These are phyloP conservation scores for Ia io DNA, from an alignment of 2,113 vertebrate species.

Conservation along the genomic window DNA sequence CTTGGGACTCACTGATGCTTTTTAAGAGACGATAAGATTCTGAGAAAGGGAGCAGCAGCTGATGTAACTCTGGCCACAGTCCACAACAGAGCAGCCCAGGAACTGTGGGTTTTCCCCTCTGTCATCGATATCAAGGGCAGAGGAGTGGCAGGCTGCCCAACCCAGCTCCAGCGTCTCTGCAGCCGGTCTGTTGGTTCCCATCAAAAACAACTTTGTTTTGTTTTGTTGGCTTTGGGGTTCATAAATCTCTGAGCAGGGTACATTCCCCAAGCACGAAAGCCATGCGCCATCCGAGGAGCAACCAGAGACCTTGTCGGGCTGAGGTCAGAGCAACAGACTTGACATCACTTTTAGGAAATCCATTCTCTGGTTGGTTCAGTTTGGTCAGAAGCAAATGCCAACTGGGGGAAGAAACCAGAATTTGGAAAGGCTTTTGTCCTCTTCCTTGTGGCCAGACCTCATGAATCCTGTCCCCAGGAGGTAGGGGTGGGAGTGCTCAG, in stretches of 20 bases:
- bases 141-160: background rate
- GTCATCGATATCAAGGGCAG: background rate
- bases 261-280: background rate
- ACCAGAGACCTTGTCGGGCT: background rate
- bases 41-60: conserved; percentile 6
- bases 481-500: rapidly evolving
- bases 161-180: background rate
- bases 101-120: background rate
- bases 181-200: background rate
- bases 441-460: background rate
- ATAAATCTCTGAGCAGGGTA: background rate
- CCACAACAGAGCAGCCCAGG: background rate
- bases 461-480: background rate
- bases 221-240: background rate
- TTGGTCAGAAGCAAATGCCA: background rate
- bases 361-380: background rate
- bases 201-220: conserved; percentile 29
- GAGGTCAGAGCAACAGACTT: background rate
- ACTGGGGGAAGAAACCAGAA: background rate
- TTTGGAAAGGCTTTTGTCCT: background rate
- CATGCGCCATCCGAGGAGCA: background rate
- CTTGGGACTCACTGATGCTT: background rate
- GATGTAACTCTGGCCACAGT: background rate
- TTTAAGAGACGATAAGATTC: background rate
- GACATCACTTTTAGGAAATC: conserved; percentile 38